Evolutionary conservation across 2,113 vertebrate genomes (phyloP), one percentile per base, ranked within the genome.

Genomic region (Numida meleagris): DNA sequence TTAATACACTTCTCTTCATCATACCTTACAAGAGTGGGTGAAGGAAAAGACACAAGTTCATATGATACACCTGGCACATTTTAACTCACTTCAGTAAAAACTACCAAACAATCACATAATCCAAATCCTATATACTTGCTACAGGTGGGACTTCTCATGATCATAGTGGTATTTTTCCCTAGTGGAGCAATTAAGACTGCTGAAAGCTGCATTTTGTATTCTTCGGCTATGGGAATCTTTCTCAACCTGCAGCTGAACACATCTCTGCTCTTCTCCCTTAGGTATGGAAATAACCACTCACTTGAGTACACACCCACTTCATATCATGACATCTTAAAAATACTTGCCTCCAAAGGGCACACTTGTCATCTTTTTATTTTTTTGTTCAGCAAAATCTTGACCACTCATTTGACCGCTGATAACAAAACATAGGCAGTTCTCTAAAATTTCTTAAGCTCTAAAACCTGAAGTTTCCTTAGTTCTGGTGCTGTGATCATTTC

Each of bases 1-100:
- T 98, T 98, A 98, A 97, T 97, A 98, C 95, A 97, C 97, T 97
- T 98, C 94, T 98, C 98, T 98, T 98, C 98, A 98, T 99, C 98
- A 97, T 98, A 99, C 98, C 99, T 99, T 99, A 96, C 82, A 94
- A 97, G 96, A 96, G 92, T 18, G 82, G 93, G 93, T 74, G 91
- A 93, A 96, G 68, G 94, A 98, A 95, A 61, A 97, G 90, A 96
- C 38, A 82, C 48, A 91, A 65, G 67, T 92, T 97, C 82, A 89
- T 84, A 91, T 25, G 27, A 65, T 34, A 67, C 17, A 94, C 46
- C 27, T 59, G 16, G 21, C 17, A 93, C 24, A 42, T 0, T 33
- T 20, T 34, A 85, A 11, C 11, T 7, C n/a, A 36, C 31, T 75
- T 76, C 46, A 34, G 6, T 63, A 45, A 77, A 89, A 82, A 74